Conservation (phyloP, 1,140 invertebrate species). For the Drosophila serrata region DNA sequence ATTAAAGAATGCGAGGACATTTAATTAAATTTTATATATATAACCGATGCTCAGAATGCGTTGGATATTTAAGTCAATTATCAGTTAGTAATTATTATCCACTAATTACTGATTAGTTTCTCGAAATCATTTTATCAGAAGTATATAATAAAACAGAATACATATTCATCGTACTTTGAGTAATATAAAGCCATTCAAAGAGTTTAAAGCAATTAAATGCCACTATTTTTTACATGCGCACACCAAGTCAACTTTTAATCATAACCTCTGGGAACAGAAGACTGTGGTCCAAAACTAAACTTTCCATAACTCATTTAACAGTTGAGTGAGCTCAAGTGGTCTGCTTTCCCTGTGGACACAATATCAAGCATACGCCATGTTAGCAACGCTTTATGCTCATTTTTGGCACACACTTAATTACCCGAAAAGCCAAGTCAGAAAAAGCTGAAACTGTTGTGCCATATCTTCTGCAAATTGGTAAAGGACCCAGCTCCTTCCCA, state of each 20-base stretch:
- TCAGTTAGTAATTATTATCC: background rate
- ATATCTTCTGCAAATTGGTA: slow-evolving; percentile 37
- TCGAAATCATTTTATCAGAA: background rate
- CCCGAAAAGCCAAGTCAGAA: slow-evolving; percentile 32
- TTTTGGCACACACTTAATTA: slow-evolving; percentile 62
- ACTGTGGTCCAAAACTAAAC: slow-evolving; percentile 31
- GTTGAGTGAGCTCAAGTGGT: slow-evolving; percentile 18
- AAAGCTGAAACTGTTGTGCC: slow-evolving; percentile 29
- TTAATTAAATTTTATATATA: slow-evolving; percentile 44
- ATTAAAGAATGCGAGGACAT: slow-evolving; percentile 34
- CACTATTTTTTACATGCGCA: no score
- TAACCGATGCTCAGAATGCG: no score
- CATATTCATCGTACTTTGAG: background rate
- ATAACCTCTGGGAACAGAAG: background rate
- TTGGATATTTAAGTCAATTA: no score
- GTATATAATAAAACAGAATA: background rate
- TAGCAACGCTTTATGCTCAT: slow-evolving; percentile 24
- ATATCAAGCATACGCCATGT: slow-evolving; percentile 63
- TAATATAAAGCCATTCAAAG: background rate
- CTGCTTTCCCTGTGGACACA: slow-evolving; percentile 1
- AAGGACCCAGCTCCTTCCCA: background rate
- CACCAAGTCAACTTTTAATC: slow-evolving; percentile 4
- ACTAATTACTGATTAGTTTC: background rate
- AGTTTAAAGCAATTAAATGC: background rate
- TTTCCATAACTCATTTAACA: slow-evolving; percentile 41